Evolutionary conservation across 2,888 invertebrate genomes (phyloP), one percentile per base, ranked within the genome.

Genomic region (Aquatica leii): DNA sequence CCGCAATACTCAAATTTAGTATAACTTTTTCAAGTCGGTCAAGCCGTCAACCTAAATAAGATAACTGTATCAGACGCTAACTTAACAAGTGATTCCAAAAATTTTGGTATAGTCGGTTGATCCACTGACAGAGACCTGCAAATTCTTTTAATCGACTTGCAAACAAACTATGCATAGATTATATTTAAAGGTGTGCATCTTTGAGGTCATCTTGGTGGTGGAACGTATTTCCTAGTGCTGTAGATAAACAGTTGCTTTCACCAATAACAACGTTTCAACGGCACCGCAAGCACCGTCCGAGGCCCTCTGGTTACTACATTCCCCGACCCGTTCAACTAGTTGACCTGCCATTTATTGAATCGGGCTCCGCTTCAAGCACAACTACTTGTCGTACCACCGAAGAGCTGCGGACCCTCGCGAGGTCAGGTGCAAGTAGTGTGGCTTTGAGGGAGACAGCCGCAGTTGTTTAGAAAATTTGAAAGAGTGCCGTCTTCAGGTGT

Each of bases 401-500:
- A 77, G 77, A 75, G 71, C 72, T 74, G 77, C 79, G 81, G 78
- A 76, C 74, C 69, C 68, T 71, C 78, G 76, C 80, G 80, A 78
- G 78, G 79, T 79, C 79, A 78, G 72, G 73, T 76, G 73, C 76
- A 74, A 74, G 75, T 76, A 78, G 77, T 79, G 77, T 77, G 78
- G 77, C 75, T 77, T 74, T 73, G 74, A 78, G 74, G 78, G 46
- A 64, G 76, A 74, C 73, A 76, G 76, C 76, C 76, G 77, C 78
- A 80, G 78, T 78, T 80, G 78, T 79, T 79, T 78, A 77, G 77
- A 76, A 78, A 78, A 76, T 73, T 75, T 74, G 74, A 71, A 69
- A 73, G 75, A 75, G 77, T 72, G 72, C 68, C 73, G 69, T 73
- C 71, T 67, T 71, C 72, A 73, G 71, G 65, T 55, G 48, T 58